These are phyloP conservation scores for Drosophila anceps DNA, from an alignment of 2,888 invertebrate genomes.

Conservation along the genomic window DNA sequence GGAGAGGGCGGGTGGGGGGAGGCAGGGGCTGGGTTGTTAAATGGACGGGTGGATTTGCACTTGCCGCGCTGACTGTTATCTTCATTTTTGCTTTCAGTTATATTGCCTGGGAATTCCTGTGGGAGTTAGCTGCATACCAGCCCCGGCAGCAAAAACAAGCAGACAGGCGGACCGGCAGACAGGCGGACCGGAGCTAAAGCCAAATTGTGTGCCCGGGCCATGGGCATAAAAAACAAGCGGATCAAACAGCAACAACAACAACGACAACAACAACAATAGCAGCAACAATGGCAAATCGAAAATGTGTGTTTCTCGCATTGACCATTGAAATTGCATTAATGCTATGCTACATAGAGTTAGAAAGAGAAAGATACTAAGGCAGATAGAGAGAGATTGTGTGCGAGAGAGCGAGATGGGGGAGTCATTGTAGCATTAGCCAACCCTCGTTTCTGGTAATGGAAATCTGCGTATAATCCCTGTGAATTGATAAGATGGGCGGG, in stretches of 20 bases:
- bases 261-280: conserved; percentile 25
- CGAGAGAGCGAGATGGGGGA: background rate
- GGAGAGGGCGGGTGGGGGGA: conserved; percentile 15
- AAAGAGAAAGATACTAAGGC: background rate
- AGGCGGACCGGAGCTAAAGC: conserved; percentile 44
- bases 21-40: conserved; percentile 76
- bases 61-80: conserved; percentile 82
- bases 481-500: conserved; percentile 85
- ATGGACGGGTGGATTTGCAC: conserved; percentile 84
- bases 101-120: conserved; percentile 83
- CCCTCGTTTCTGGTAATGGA: conserved; percentile 74
- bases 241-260: conserved; percentile 56
- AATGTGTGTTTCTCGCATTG: conserved; percentile 79
- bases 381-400: background rate
- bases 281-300: conserved; percentile 77
- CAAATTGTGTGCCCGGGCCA: conserved; percentile 62
- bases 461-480: conserved; percentile 84
- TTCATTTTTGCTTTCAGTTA: conserved; percentile 84
- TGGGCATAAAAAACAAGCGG: conserved; percentile 78
- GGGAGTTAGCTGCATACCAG: conserved; percentile 62
- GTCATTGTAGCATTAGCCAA: conserved; percentile 23
- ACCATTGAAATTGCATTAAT: conserved; percentile 84
- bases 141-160: conserved; percentile 19
- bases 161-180: background rate
- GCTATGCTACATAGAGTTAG: conserved; percentile 14